Evolutionary conservation across 2,113 vertebrate genomes (phyloP).

Genomic region (Colistium nudipinnis): DNA sequence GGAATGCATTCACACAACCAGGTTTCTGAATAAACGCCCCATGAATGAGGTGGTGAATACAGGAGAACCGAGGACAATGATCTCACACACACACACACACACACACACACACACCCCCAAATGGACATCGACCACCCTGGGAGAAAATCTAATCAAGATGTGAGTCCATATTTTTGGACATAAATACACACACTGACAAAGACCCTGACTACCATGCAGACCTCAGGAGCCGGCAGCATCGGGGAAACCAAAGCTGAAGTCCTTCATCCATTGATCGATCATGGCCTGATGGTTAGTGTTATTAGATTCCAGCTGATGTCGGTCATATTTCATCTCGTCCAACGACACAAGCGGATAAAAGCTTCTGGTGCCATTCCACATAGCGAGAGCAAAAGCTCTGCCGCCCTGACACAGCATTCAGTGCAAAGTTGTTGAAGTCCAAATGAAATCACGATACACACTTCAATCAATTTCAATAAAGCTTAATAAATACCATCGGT

Average conservation of each 20-base stretch:
- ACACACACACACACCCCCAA: background rate
- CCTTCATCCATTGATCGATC: background rate
- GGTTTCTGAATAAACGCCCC: slow-evolving; percentile 68
- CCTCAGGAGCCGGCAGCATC: slow-evolving; percentile 8
- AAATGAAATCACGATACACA: no score
- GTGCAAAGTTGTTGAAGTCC: no score
- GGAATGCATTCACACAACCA: slow-evolving; percentile 71
- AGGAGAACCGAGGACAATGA: slow-evolving; percentile 20
- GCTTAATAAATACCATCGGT: no score
- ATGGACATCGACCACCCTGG: slow-evolving; percentile 24
- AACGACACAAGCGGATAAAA: slow-evolving; percentile 8
- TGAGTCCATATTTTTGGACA: background rate
- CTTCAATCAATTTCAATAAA: no score
- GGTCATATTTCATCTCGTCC: background rate
- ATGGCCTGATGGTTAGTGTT: background rate
- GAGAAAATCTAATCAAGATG: slow-evolving; percentile 28
- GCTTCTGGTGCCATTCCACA: background rate
- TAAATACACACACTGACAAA: background rate
- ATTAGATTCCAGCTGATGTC: slow-evolving; percentile 10
- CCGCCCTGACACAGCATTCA: no score
- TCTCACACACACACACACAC: background rate
- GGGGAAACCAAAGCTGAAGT: background rate
- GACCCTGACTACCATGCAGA: background rate
- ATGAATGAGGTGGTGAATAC: slow-evolving; percentile 48
- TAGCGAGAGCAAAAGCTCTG: no score